Conservation (phyloP, 2,113 vertebrate species). For the Ophthalmotilapia sp. region DNA sequence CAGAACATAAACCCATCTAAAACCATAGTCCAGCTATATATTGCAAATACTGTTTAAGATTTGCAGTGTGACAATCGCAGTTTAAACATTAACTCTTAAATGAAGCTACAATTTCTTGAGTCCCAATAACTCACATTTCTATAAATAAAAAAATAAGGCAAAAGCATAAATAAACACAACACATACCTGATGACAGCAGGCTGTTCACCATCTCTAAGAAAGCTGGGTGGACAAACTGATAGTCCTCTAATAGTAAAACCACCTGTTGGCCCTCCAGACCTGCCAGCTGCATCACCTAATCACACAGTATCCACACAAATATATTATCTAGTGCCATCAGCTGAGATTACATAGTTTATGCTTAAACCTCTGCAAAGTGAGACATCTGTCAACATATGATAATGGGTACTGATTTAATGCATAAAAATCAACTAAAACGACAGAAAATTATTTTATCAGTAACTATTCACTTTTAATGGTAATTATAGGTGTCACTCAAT, state of each 20-base stretch:
- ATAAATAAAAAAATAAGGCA: not conserved
- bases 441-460: not conserved
- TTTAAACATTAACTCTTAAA: not conserved
- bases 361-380: not conserved
- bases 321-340: not conserved
- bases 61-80: not conserved
- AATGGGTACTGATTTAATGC: not conserved
- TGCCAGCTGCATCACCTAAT: constrained; percentile 86
- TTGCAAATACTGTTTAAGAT: not conserved
- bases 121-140: not conserved
- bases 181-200: constrained; percentile 87
- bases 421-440: not conserved
- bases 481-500: not conserved
- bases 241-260: constrained; percentile 88
- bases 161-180: not conserved
- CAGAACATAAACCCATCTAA: not conserved
- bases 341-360: not conserved
- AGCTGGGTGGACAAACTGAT: constrained; percentile 85
- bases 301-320: not conserved
- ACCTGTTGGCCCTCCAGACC: constrained; percentile 90
- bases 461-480: not conserved
- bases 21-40: not conserved
- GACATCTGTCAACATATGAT: not conserved
- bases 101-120: not conserved
- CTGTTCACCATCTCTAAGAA: constrained; percentile 98